These are phyloP conservation scores for Ictidomys tridecemlineatus DNA, from an alignment of 2,113 vertebrate genomes.

Conservation along the genomic window DNA sequence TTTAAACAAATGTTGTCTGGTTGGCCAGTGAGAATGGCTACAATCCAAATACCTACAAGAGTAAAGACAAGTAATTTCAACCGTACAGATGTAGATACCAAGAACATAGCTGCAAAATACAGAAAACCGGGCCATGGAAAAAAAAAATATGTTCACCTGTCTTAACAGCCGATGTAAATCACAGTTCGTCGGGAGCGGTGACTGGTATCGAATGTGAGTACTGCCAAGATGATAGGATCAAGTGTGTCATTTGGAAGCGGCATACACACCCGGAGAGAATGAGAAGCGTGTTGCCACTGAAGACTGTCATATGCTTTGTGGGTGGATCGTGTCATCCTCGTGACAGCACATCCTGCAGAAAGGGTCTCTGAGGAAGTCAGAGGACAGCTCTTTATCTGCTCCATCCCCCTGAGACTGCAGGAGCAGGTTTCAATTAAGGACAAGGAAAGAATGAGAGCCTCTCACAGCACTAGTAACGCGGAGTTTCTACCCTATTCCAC, in stretches of 20 bases:
- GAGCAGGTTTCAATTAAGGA: constrained; percentile 74
- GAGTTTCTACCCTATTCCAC: constrained; percentile 41
- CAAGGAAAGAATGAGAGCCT: constrained; percentile 47
- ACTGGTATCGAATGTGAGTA: constrained; percentile 39
- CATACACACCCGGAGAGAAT: constrained; percentile 39
- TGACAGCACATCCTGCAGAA: constrained; percentile 71
- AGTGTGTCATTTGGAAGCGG: constrained; percentile 71
- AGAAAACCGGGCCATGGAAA: background rate
- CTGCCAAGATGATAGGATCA: constrained; percentile 67
- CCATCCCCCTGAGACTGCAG: constrained; percentile 47
- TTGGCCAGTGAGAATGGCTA: background rate
- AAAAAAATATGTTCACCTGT: background rate
- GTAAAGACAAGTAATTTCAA: constrained; percentile 11
- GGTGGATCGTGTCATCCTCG: constrained; percentile 62
- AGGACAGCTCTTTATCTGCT: constrained; percentile 77
- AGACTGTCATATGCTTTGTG: constrained; percentile 71
- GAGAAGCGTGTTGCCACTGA: constrained; percentile 63
- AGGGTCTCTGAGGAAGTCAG: constrained; percentile 69
- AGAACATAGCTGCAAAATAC: background rate
- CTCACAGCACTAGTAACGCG: background rate
- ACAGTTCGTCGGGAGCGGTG: constrained; percentile 53
- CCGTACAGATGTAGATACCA: background rate
- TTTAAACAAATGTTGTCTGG: constrained; percentile 28
- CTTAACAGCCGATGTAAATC: constrained; percentile 29
- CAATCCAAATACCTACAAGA: background rate